Base-by-base conservation (phyloP, 2,888 invertebrate genomes). In the Cryptosula pallasiana region DNA sequence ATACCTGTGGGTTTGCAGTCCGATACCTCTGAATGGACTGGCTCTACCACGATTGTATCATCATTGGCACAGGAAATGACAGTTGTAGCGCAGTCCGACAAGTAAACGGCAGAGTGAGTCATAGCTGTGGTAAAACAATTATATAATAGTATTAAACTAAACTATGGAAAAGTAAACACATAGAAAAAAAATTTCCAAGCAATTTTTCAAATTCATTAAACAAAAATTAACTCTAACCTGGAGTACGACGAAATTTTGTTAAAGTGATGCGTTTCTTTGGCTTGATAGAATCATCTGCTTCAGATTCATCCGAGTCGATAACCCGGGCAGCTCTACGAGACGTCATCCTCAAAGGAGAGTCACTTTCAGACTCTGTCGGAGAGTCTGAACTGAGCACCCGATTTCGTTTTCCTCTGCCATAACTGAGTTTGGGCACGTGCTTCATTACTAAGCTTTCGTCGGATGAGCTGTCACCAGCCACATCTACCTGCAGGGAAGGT, bases 291-390 rank as follows among this genome's bases (percentile, higher is more conserved):
- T 63, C 63, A 23, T 55, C 55, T 13, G 13, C 9, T 34, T 63
- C 63, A 32, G 63, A 63, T 32, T 63, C 63, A 32, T 63, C 63
- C 13, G 63, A 63, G 13, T 63, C 63, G 27, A 63, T 63, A 9
- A 63, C 27, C 5, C n/a, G 29, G 20, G 34, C 13, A 32, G 25
- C 32, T 2, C 63, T 27, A 13, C 63, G 63, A 27, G 25, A 9
- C 2, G 32, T 27, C 9, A 63, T 5, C 16, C 32, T 27, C 25
- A 16, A 25, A 1, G 27, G 63, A 20, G 32, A 32, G 9, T 63
- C 63, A 63, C 63, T 63, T 63, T 63, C 63, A 13, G 63, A 63
- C n/a, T 63, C 63, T 13, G 29, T 34, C 3, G 5, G n/a, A 29
- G 63, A 63, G 27, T 63, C 63, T n/a, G 63, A 63, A 63, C 63